Base-by-base conservation (phyloP, 2,113 vertebrate species). In the Elanoides forficatus region DNA sequence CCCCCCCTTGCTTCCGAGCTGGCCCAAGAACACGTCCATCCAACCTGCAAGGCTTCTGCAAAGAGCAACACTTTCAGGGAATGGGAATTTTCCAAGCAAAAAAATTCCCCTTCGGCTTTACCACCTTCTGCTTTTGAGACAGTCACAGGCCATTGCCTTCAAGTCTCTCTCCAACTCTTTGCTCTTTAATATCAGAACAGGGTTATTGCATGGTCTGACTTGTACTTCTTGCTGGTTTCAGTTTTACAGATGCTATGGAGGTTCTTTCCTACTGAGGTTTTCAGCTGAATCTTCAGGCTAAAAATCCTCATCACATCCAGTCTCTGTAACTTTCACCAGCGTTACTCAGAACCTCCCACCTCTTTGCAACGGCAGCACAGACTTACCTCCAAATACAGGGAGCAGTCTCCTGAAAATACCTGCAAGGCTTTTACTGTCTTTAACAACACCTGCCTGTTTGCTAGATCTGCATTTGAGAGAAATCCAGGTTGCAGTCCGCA, bases 371-470 rank as follows among this genome's bases (percentile, higher is more conserved):
- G n/a, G 52, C 75, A 23, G 27, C 27, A 15, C 3, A 23, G 75
- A 20, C 20, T 18, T 11, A 15, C 17, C 26, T 43, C 66, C 47
- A 47, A 47, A 17, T 5, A 38, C 32, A 22, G 5, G 9, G 52
- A 30, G 26, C 8, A 3, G 3, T 5, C 20, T 68, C 48, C 58
- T 3, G 2, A 19, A 85, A 79, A 30, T 30, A 26, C 1, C 38
- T 26, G 26, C 22, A 18, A 13, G 34, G 13, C 23, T 76, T 3
- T 62, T 16, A 4, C 2, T 25, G 17, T 7, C 40, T 36, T 27
- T 23, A 42, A 14, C 55, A 9, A 5, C 2, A 50, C 23, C 38
- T 38, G 72, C 11, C 50, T 2, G 0, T n/a, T 42, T 15, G 27
- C 38, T 60, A 6, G 18, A 10, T 22, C 40, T n/a, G 8, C 16